Evolutionary conservation across 1,140 invertebrate genomes (phyloP).

Genomic region (Zophobas atratus): DNA sequence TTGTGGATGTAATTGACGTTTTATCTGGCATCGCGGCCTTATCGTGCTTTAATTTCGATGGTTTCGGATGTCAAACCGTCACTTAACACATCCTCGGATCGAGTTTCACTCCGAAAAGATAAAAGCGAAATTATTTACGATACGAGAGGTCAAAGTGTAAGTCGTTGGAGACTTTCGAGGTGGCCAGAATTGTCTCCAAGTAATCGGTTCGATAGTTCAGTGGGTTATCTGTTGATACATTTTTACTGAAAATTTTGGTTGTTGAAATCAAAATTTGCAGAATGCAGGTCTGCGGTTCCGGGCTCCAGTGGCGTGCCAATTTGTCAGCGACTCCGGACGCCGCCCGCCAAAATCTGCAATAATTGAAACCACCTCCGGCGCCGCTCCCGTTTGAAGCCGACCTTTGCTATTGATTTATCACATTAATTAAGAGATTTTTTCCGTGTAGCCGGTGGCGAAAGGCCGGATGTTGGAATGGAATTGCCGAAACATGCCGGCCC

Average conservation of each 20-base stretch:
- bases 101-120: slow-evolving; percentile 9
- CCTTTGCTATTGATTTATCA: background rate
- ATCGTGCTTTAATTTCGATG: slow-evolving; percentile 48
- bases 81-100: slow-evolving; percentile 35
- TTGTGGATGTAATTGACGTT: slow-evolving; percentile 60
- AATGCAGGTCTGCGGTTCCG: too few relatives aligned
- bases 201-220: background rate
- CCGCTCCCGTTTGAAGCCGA: background rate
- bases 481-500: background rate
- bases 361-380: background rate
- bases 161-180: background rate
- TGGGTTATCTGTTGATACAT: background rate
- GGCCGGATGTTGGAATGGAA: background rate
- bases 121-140: slow-evolving; percentile 15
- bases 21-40: slow-evolving; percentile 57
- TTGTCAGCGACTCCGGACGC: too few relatives aligned
- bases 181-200: background rate
- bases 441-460: background rate
- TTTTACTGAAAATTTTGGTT: too few relatives aligned
- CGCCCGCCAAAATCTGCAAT: background rate
- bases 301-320: too few relatives aligned
- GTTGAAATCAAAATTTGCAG: too few relatives aligned
- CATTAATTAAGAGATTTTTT: background rate
- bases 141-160: background rate
- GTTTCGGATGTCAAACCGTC: slow-evolving; percentile 29